These are phyloP conservation scores for Corapipo altera DNA, from an alignment of 2,113 vertebrate species.

Conservation along the genomic window DNA sequence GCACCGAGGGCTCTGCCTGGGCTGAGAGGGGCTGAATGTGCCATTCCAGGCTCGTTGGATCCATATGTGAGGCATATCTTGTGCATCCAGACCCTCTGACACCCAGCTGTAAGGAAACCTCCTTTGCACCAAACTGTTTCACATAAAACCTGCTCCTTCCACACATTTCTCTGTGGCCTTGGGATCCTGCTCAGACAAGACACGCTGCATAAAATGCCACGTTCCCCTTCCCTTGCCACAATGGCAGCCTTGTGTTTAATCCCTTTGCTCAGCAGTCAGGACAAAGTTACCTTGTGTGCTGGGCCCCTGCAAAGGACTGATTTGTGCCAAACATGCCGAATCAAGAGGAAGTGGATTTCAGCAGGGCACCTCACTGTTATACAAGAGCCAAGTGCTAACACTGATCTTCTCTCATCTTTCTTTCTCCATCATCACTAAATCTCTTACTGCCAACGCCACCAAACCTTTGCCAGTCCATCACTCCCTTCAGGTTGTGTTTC, in stretches of 20 bases:
- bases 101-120: not conserved
- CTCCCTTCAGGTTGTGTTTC: not conserved
- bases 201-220: not conserved
- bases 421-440: not conserved
- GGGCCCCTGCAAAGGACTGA: not conserved
- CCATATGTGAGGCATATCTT: not conserved
- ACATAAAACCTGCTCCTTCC: not conserved
- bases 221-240: constrained; percentile 7
- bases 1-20: not conserved
- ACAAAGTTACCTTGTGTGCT: constrained; percentile 59
- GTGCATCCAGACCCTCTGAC: not conserved
- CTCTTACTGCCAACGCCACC: not conserved
- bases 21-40: not conserved
- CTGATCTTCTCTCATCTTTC: constrained; percentile 27
- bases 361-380: constrained; percentile 40
- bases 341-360: constrained; percentile 46
- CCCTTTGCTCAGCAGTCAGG: constrained; percentile 31
- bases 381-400: constrained; percentile 24
- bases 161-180: not conserved
- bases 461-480: not conserved
- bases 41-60: not conserved
- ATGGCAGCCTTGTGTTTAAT: constrained; percentile 43
- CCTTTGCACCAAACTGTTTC: not conserved
- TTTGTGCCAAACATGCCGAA: constrained; percentile 17
- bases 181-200: constrained; percentile 6